Base-by-base conservation (phyloP, 2,888 invertebrate genomes). In the Pyrrhosoma nymphula region DNA sequence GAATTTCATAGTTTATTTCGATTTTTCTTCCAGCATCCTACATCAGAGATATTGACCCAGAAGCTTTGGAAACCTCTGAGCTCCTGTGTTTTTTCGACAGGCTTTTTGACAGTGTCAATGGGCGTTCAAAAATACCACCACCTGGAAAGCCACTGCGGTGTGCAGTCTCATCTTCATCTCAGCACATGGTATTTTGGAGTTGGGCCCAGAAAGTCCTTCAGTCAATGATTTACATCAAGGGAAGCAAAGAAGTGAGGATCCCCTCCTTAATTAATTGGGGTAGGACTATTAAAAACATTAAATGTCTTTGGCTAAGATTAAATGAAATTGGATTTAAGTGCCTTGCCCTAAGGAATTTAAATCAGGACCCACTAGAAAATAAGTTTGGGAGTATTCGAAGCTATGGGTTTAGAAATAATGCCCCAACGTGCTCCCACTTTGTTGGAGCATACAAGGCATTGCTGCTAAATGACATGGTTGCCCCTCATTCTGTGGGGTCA, bases 401-500 rank as follows among this genome's bases (percentile, higher is more conserved):
- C 30, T 30, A 56, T 18, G 90, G 56, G 0, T 90, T 90, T 56
- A 4, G 56, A 56, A 90, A 56, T 56, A n/a, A 16, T 56, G 12
- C 55, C 18, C 90, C 23, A 90, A 56, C 30, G 56, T 56, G 56
- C 56, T 56, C 30, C n/a, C 14, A 90, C 30, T 56, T 56, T 18
- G 30, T 90, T 12, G 90, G 30, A 0, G 90, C 56, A 56, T 56
- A 56, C 90, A 69, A 69, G n/a, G 1, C 69, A 56, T 20, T 90
- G 56, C 26, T 90, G 10, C 56, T 90, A 2, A 30, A 56, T 56
- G 56, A 90, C 30, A 90, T 90, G 90, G 90, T 90, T 23, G 90
- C 55, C n/a, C 30, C 90, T 90, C 90, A 90, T 90, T 90, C 90
- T 30, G n/a, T 56, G 47, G 90, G 90, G 26, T 55, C 90, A 47